These are phyloP conservation scores for Anguilla rostrata DNA, from an alignment of 2,113 vertebrate species.

Conservation along the genomic window DNA sequence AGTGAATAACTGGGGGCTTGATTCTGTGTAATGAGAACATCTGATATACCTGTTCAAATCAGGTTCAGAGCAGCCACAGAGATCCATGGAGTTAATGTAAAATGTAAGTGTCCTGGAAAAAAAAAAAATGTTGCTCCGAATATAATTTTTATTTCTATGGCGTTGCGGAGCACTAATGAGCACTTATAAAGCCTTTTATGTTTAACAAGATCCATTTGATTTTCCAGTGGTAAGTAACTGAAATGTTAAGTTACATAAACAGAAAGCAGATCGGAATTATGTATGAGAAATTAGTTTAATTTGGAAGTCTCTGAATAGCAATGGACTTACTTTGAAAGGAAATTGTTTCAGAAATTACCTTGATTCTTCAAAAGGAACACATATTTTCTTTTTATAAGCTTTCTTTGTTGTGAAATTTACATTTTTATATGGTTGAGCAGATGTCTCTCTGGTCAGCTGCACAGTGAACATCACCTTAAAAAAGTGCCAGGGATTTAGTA, in stretches of 20 bases:
- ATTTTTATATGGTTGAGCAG: not conserved
- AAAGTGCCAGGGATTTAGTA: not conserved
- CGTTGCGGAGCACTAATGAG: not conserved
- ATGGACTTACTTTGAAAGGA: not conserved
- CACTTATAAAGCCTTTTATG: slow-evolving; percentile 9
- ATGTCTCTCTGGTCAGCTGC: not conserved
- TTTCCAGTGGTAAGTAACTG: not conserved
- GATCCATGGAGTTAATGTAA: not conserved
- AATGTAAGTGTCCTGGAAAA: not conserved
- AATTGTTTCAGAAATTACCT: not conserved
- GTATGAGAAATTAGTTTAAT: not conserved
- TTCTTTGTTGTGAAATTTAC: not conserved
- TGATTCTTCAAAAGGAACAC: not conserved
- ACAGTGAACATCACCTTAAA: not conserved
- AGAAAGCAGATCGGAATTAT: not conserved
- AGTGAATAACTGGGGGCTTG: not conserved
- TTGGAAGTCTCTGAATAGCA: not conserved
- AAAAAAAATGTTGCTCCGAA: not conserved
- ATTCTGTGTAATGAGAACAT: not conserved
- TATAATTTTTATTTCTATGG: slow-evolving; percentile 16
- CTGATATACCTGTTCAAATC: not conserved
- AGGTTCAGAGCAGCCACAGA: not conserved
- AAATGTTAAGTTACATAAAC: not conserved
- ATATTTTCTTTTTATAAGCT: not conserved
- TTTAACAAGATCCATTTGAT: slow-evolving; percentile 10